Conservation (phyloP, 2,113 vertebrate species). For the Campylomormyrus numenius region DNA sequence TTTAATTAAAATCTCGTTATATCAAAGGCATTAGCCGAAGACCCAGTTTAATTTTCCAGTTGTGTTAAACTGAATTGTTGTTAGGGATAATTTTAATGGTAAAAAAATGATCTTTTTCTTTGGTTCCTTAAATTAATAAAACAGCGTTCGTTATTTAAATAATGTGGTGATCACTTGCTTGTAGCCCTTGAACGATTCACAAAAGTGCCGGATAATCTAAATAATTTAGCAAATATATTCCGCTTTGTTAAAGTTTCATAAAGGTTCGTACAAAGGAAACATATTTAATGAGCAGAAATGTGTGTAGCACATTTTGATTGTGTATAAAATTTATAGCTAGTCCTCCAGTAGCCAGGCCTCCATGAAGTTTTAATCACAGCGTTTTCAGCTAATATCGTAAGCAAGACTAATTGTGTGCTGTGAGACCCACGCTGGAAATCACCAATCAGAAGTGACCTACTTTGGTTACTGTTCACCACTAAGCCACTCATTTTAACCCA, state of each 20-base stretch:
- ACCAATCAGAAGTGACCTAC: neutral
- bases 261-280: neutral
- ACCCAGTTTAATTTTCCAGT: neutral
- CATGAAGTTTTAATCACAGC: neutral
- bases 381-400: neutral
- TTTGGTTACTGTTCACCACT: neutral
- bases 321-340: neutral
- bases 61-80: neutral
- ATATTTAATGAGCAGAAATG: slow-evolving; percentile 1
- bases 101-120: neutral
- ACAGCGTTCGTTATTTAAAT: neutral
- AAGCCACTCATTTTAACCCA: neutral
- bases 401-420: neutral
- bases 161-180: neutral
- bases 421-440: neutral
- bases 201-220: neutral
- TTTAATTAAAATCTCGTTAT: slow-evolving; percentile 1
- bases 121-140: slow-evolving; percentile 1
- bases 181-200: neutral
- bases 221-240: slow-evolving; percentile 11
- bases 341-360: neutral
- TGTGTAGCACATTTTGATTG: neutral
- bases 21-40: neutral
- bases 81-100: neutral
- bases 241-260: slow-evolving; percentile 3